Conservation (phyloP, 2,797 vertebrate genomes). For the Mormyrops boulengeri region DNA sequence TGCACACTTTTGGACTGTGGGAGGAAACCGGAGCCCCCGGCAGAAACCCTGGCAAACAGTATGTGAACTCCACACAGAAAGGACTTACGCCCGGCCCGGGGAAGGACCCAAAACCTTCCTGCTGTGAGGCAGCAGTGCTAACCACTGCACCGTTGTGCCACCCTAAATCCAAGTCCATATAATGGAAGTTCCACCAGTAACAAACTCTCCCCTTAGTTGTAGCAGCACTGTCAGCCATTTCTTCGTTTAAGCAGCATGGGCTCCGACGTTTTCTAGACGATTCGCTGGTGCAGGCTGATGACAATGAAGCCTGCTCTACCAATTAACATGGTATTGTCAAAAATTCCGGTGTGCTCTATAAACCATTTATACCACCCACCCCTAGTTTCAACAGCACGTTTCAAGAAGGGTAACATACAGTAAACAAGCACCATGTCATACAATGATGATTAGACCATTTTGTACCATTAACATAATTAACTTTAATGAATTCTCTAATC, state of each 20-base stretch:
- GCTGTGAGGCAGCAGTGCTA: not conserved
- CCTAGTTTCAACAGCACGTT: not conserved
- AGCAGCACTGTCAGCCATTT: not conserved
- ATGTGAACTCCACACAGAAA: not conserved
- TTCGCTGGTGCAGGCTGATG: not conserved
- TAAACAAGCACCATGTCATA: not conserved
- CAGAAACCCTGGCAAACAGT: not conserved
- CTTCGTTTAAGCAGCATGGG: not conserved
- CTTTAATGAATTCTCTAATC: not conserved
- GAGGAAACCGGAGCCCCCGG: not conserved
- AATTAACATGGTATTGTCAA: not conserved
- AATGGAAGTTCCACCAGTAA: not conserved
- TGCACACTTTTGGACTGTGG: not conserved
- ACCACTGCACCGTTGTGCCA: not conserved
- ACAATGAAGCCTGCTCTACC: not conserved
- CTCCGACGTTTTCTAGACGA: not conserved
- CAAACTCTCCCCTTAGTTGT: not conserved
- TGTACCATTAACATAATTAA: not conserved
- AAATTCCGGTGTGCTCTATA: not conserved
- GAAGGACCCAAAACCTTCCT: not conserved
- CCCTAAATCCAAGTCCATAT: not conserved
- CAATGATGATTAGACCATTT: not conserved
- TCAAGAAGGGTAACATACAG: not conserved
- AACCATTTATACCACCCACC: not conserved
- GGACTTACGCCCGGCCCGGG: not conserved